Evolutionary conservation across 1,140 invertebrate species (phyloP), one percentile per base, ranked within the genome.

Genomic region (Anastrepha obliqua): DNA sequence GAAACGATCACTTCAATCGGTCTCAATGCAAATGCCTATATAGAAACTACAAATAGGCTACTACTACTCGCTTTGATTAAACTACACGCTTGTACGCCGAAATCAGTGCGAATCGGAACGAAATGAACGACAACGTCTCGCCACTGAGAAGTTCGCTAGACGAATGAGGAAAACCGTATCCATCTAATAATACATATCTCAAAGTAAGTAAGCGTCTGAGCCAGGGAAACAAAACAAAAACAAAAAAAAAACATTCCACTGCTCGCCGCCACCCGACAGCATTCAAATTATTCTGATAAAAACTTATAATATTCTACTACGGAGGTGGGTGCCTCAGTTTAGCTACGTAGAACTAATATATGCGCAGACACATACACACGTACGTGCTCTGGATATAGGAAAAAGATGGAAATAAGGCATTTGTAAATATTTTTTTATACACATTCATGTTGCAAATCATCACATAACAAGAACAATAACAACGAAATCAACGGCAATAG

Each of bases 271-370:
- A 47, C 70, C n/a, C 4, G 42, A n/a, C 70, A 42, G 47, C 70
- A 74, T 74, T 74, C 70, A 74, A 74, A 81, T 55, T 81, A 11
- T 58, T 81, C 74, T 55, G 74, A 81, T 81, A 81, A 81, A 81
- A 58, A 58, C 17, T 15, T 17, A 55, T 5, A n/a, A 13, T 13
- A 20, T 9, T 29, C 20, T 29, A 55, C n/a, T 70, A 13, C 29
- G 3, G 7, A 74, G 67, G 67, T 74, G 67, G 67, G 42, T 44
- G 67, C 67, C 39, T 42, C 67, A 74, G 13, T 5, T 74, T 74
- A 74, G 51, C 51, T n/a, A n/a, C 0, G 5, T 42, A 74, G 29
- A 47, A 11, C 51, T 2, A 29, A 29, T 29, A 29, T 29, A 29
- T 29, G 29, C 29, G 29, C 29, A 29, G 29, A 29, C 29, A 11